Base-by-base conservation (phyloP, 1,140 invertebrate genomes). In the Pogonomyrmex barbatus region DNA sequence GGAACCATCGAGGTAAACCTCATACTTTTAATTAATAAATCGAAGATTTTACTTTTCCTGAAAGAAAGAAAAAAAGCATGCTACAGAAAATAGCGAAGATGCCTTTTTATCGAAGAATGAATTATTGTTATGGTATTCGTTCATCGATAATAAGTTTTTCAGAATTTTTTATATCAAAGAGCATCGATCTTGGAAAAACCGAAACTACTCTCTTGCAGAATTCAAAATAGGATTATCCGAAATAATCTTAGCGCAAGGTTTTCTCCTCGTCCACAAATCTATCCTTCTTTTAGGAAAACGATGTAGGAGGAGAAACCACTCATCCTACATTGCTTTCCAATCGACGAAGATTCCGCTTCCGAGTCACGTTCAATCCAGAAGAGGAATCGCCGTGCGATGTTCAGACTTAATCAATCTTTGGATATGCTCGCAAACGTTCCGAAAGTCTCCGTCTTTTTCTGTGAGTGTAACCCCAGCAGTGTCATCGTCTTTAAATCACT, bases 301-400 rank as follows among this genome's bases (percentile, higher is more conserved):
- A 56, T 52, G 36, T 73, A 45, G 30, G 70, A 91, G 77, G 52
- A 81, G 89, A 84, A 86, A 58, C 81, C 85, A 71, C 91, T 50
- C 67, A 86, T 91, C 45, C 14, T 58, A 60, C 54, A 58, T 90
- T 90, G 88, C 77, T 90, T 54, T 24, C 76, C 60, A 9, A 56
- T 71, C 77, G 60, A 70, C 85, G 85, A 68, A 45, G 87, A 56
- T 82, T 85, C 86, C 85, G 36, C 89, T 90, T 87, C 88, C 71
- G 88, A 68, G 54, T 85, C 88, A 65, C 56, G 42, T 62, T 56
- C n/a, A 81, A 90, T 87, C 56, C 81, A 60, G 85, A 89, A 75
- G 89, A 87, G 76, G 81, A 90, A 87, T 81, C 85, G 60, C 83
- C 88, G 87, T 76, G 87, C 67, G 71, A 82, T 62, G 56, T 83